Evolutionary conservation across 2,797 vertebrate species (phyloP).

Genomic region (Smutsia temminckii): DNA sequence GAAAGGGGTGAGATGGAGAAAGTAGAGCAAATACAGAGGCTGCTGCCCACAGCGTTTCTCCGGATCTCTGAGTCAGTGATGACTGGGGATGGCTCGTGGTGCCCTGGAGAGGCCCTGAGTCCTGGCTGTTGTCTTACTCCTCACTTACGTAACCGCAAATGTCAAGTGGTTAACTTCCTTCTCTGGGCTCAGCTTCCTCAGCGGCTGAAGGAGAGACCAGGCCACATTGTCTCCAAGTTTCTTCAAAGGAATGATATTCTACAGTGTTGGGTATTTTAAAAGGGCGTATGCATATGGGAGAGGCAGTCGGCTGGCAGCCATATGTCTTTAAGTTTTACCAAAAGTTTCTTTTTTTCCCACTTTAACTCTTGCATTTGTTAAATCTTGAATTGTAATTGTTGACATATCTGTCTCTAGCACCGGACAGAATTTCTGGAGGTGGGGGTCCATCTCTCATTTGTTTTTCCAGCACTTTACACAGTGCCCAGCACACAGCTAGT

Average conservation of each 20-base stretch:
- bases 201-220: background rate
- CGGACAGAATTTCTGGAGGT: background rate
- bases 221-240: background rate
- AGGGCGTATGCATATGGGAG: background rate
- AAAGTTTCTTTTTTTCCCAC: too few relatives aligned
- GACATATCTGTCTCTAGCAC: background rate
- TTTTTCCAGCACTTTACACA: background rate
- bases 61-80: background rate
- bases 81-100: too few relatives aligned
- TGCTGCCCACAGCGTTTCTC: background rate
- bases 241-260: background rate
- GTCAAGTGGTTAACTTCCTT: background rate
- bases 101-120: accelerated
- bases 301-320: background rate
- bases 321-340: background rate
- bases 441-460: too few relatives aligned
- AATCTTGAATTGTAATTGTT: background rate
- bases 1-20: background rate
- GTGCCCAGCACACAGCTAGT: background rate
- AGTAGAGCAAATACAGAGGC: too few relatives aligned
- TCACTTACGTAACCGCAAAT: background rate
- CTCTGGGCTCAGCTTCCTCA: background rate
- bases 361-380: background rate
- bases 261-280: background rate
- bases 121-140: background rate